Percentiles rank a stretch among this genome's conserved stretches.
phyloP scores from a whole-genome alignment of 2,888 invertebrate species.

The Xanthostigma xanthostigma region DNA sequence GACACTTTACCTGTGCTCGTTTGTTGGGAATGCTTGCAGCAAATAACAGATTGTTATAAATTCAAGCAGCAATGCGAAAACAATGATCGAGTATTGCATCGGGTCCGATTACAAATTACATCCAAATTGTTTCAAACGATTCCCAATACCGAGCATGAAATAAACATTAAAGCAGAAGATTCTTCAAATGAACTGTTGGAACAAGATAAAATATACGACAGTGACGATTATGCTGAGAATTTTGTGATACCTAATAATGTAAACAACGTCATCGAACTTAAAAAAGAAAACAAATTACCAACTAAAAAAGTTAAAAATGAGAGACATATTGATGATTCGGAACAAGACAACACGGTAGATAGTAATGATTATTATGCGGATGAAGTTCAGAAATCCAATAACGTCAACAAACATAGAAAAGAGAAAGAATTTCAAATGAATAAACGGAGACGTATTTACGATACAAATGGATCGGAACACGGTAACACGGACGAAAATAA shows the following conservation, averaged over 20 bases:
- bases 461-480: too few relatives aligned
- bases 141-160: neutral
- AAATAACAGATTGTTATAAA: neutral
- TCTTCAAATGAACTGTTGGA: neutral
- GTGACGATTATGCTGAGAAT: neutral
- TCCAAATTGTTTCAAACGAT: neutral
- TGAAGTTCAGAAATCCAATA: too few relatives aligned
- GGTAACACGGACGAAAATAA: neutral
- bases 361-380: neutral
- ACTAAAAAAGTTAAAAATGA: neutral
- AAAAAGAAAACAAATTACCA: neutral
- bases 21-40: neutral
- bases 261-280: neutral
- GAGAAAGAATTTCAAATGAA: too few relatives aligned
- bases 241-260: neutral
- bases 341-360: neutral
- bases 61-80: slow-evolving; percentile 2
- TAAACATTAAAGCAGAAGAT: too few relatives aligned
- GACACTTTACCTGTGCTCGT: neutral
- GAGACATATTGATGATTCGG: neutral
- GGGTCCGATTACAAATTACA: neutral
- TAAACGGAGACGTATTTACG: too few relatives aligned
- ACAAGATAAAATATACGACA: neutral
- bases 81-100: neutral
- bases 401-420: too few relatives aligned